A percentile compares a stretch with the other conserved stretches of the same genome.
phyloP scores from a whole-genome alignment of 2,797 vertebrate species.

The Danio choprae region DNA sequence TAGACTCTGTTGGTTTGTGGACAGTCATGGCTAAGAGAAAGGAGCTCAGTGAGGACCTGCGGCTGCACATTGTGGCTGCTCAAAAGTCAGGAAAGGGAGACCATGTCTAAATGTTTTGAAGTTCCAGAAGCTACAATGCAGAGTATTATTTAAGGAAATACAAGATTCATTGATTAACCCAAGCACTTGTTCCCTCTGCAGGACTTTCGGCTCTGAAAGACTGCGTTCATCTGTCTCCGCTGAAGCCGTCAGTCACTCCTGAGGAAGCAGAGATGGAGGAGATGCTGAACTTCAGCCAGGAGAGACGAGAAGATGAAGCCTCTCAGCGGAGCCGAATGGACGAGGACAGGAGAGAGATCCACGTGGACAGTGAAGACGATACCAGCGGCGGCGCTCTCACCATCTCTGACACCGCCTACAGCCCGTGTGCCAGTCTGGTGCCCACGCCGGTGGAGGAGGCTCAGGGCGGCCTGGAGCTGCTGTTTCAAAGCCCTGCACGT shows the following conservation, averaged over 20 bases:
- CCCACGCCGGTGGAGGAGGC: constrained; percentile 87
- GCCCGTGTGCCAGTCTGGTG: constrained; percentile 91
- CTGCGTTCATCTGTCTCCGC: constrained; percentile 72
- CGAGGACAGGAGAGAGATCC: constrained; percentile 57
- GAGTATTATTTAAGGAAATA: no score
- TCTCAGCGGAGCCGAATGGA: constrained; percentile 31
- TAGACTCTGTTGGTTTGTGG: no score
- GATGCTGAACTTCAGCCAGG: constrained; percentile 47
- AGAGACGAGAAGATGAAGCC: constrained; percentile 20
- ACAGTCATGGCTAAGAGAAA: no score
- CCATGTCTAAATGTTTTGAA: no score
- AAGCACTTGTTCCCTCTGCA: constrained; percentile 51
- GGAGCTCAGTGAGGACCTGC: no score
- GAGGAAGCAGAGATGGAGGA: constrained; percentile 69
- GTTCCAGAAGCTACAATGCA: no score
- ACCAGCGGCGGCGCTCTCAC: constrained; percentile 77
- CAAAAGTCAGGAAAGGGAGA: no score
- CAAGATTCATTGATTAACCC: background rate
- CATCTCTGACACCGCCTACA: constrained; percentile 92
- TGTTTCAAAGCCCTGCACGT: constrained; percentile 89
- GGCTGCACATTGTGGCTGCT: no score
- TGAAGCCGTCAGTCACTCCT: constrained; percentile 67
- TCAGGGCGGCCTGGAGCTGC: constrained; percentile 85
- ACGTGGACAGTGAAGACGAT: constrained; percentile 60
- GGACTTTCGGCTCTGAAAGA: constrained; percentile 77